phyloP scores from a whole-genome alignment of 2,797 vertebrate genomes.

The Sphaeramia orbicularis region DNA sequence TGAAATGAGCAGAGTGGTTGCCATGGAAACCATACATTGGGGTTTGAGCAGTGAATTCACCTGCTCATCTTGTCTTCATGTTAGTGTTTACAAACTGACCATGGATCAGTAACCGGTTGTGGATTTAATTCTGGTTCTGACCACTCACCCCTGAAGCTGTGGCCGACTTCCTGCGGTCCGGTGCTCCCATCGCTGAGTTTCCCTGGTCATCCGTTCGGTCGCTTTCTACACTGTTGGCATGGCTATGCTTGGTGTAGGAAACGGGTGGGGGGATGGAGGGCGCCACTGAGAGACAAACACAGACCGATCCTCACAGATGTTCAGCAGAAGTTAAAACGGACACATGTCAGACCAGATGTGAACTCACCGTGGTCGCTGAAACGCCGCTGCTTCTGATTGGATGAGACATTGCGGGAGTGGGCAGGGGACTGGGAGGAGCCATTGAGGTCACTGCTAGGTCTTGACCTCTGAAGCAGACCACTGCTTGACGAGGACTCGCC shows the following conservation, averaged over 20 bases:
- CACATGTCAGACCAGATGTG: neutral
- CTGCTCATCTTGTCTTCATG: no score
- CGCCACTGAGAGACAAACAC: slow-evolving; percentile 80
- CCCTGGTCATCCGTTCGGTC: slow-evolving; percentile 90
- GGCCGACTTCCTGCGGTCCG: slow-evolving; percentile 88
- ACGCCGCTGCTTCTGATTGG: slow-evolving; percentile 87
- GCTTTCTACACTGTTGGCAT: slow-evolving; percentile 89
- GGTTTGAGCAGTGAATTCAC: no score
- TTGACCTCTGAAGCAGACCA: slow-evolving; percentile 89
- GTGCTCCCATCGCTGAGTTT: slow-evolving; percentile 86
- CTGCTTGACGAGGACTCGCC: slow-evolving; percentile 87
- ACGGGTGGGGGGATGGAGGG: slow-evolving; percentile 90
- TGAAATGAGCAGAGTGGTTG: no score
- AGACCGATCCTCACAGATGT: neutral
- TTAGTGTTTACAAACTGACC: no score
- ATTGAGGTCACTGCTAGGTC: slow-evolving; percentile 93
- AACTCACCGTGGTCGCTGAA: slow-evolving; percentile 82
- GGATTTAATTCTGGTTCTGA: no score
- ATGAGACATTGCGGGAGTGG: slow-evolving; percentile 88
- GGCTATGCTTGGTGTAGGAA: slow-evolving; percentile 89
- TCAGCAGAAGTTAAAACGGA: no score
- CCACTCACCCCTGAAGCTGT: slow-evolving; percentile 75
- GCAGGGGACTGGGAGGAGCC: slow-evolving; percentile 91
- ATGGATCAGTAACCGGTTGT: no score
- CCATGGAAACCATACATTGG: no score